These are phyloP conservation scores for Phrynocephalus forsythii DNA, from an alignment of 2,797 vertebrate genomes.

Conservation along the genomic window DNA sequence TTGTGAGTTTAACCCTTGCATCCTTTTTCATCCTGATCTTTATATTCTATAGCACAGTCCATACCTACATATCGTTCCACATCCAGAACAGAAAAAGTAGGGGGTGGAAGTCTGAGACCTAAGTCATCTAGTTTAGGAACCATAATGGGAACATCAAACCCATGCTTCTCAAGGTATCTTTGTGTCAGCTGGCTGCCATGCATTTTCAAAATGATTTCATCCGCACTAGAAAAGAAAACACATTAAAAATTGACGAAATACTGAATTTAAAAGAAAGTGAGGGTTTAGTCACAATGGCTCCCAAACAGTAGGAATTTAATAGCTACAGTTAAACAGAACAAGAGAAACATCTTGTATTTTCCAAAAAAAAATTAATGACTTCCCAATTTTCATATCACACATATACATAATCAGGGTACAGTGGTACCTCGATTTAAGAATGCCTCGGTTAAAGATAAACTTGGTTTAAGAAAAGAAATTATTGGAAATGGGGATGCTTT, in stretches of 20 bases:
- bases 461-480: no score
- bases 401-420: neutral
- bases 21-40: constrained; percentile 30
- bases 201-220: constrained; percentile 92
- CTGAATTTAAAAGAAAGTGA: neutral
- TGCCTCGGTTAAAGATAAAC: no score
- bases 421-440: no score
- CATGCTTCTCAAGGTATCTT: constrained; percentile 93
- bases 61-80: constrained; percentile 96
- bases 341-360: neutral
- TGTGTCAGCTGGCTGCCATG: constrained; percentile 92
- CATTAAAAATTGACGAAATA: constrained; percentile 16
- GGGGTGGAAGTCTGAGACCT: constrained; percentile 90
- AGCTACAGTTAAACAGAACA: neutral
- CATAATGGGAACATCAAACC: constrained; percentile 91
- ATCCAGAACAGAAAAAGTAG: constrained; percentile 91
- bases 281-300: neutral
- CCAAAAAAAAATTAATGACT: neutral
- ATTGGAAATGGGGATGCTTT: no score
- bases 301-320: neutral
- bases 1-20: neutral
- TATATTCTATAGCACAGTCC: constrained; percentile 26
- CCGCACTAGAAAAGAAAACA: constrained; percentile 81
- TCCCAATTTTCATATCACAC: neutral
- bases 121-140: constrained; percentile 91